Conservation (phyloP, 2,888 invertebrate genomes). For the Yponomeuta sedellus region DNA sequence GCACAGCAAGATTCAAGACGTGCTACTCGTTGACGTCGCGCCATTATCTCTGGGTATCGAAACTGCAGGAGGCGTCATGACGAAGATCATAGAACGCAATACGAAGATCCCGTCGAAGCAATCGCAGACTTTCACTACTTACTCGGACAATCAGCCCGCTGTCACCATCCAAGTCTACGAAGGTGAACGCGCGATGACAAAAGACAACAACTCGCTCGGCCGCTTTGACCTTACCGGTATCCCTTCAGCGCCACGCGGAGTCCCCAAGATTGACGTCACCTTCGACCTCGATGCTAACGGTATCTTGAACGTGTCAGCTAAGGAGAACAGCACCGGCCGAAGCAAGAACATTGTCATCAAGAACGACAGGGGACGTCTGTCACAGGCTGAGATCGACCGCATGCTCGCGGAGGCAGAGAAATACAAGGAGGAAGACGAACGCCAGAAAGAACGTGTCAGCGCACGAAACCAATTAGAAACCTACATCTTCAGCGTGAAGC, state of each 20-base stretch:
- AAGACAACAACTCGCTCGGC: slow-evolving; percentile 83
- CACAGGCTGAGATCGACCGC: slow-evolving; percentile 87
- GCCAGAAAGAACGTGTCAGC: slow-evolving; percentile 79
- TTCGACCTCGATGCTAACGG: slow-evolving; percentile 88
- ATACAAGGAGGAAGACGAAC: slow-evolving; percentile 84
- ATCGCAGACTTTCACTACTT: slow-evolving; percentile 85
- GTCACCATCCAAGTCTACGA: no score
- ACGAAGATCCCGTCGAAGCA: slow-evolving; percentile 83
- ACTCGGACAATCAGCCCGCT: slow-evolving; percentile 86
- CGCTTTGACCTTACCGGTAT: slow-evolving; percentile 81
- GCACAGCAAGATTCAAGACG: slow-evolving; percentile 84
- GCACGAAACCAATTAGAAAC: slow-evolving; percentile 84
- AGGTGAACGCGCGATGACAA: no score
- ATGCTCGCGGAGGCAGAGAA: slow-evolving; percentile 86
- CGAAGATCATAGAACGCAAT: slow-evolving; percentile 84
- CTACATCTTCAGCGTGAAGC: slow-evolving; percentile 82
- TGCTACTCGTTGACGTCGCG: slow-evolving; percentile 75
- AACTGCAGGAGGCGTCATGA: slow-evolving; percentile 88
- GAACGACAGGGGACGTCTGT: slow-evolving; percentile 87
- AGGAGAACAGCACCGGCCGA: slow-evolving; percentile 80
- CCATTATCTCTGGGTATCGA: slow-evolving; percentile 85
- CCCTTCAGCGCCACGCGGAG: slow-evolving; percentile 81
- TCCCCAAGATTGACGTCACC: slow-evolving; percentile 82
- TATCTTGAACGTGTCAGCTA: slow-evolving; percentile 90
- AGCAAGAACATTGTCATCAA: slow-evolving; percentile 87